Percentiles rank a stretch among this genome's conserved stretches.
phyloP scores from a whole-genome alignment of 1,140 invertebrate genomes.

The Danaus plexippus region DNA sequence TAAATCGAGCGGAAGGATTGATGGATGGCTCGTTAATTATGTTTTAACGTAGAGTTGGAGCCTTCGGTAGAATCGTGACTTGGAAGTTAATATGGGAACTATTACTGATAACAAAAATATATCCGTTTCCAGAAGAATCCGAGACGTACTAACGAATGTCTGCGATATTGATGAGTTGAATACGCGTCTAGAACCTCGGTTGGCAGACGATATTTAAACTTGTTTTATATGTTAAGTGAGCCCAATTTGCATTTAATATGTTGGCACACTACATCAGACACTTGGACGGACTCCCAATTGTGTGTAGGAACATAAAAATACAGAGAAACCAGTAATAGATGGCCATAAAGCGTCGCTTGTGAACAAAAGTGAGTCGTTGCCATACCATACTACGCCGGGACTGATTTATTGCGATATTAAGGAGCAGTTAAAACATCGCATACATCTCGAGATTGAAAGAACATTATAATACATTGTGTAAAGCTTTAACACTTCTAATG shows the following conservation, averaged over 20 bases:
- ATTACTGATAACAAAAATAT: background rate
- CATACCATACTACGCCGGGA: no score
- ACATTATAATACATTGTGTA: no score
- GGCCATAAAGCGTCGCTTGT: slow-evolving; percentile 6
- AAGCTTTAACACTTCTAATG: no score
- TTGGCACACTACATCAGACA: slow-evolving; percentile 15
- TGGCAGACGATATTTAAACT: slow-evolving; percentile 7
- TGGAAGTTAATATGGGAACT: slow-evolving; percentile 17
- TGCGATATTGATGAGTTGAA: no score
- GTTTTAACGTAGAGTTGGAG: slow-evolving; percentile 24
- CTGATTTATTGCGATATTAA: no score
- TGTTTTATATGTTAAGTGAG: slow-evolving; percentile 17
- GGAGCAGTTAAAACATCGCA: no score
- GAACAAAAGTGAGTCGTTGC: slow-evolving; percentile 6
- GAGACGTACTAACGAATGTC: no score
- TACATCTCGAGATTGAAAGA: no score
- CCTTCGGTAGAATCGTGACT: slow-evolving; percentile 17
- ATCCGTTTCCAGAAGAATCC: no score
- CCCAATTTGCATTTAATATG: slow-evolving; percentile 16
- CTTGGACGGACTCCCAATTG: slow-evolving; percentile 14
- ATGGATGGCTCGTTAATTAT: slow-evolving; percentile 39
- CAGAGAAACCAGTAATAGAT: slow-evolving; percentile 11
- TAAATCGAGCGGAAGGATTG: slow-evolving; percentile 40
- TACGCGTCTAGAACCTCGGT: no score
- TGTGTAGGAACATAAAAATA: slow-evolving; percentile 13